Conservation (phyloP, 2,797 vertebrate genomes). For the Spondyliosoma cantharus region DNA sequence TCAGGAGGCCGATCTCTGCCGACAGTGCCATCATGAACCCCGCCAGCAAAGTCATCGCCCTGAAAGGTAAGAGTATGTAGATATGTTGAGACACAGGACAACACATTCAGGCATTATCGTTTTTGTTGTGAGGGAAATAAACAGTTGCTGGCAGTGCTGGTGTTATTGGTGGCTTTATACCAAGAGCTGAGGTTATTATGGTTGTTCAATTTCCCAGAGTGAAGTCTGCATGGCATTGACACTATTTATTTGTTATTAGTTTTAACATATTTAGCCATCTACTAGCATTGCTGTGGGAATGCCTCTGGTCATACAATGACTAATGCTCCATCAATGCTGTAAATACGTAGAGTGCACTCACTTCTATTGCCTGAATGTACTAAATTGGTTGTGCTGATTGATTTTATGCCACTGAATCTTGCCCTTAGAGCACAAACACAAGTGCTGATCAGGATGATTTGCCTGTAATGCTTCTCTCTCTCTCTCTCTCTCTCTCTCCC, state of each 20-base stretch:
- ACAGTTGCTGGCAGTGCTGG: conserved; percentile 1
- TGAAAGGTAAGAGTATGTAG: conserved; percentile 87
- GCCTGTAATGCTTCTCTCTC: conserved; percentile 79
- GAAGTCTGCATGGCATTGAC: conserved; percentile 33
- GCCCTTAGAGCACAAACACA: conserved; percentile 66
- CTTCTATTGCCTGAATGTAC: conserved; percentile 59
- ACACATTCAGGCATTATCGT: neutral
- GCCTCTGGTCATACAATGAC: conserved; percentile 27
- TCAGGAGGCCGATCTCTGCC: conserved; percentile 91
- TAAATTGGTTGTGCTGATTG: conserved; percentile 69
- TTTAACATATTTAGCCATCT: conserved; percentile 47
- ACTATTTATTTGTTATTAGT: conserved; percentile 45
- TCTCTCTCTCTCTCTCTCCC: conserved; percentile 4
- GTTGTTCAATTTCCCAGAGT: conserved; percentile 48
- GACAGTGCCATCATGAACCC: conserved; percentile 97
- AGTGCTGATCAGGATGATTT: conserved; percentile 76
- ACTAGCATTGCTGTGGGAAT: conserved; percentile 39
- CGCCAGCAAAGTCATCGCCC: conserved; percentile 92
- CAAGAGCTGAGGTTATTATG: conserved; percentile 24
- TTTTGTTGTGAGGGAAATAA: conserved; percentile 29
- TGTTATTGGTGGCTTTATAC: conserved; percentile 39
- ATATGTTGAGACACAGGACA: neutral
- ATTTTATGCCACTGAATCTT: conserved; percentile 61
- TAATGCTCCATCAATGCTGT: conserved; percentile 50
- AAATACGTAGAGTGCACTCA: conserved; percentile 65